Evolutionary conservation across 2,113 vertebrate genomes (phyloP), one percentile per base, ranked within the genome.

Genomic region (Saccopteryx leptura): DNA sequence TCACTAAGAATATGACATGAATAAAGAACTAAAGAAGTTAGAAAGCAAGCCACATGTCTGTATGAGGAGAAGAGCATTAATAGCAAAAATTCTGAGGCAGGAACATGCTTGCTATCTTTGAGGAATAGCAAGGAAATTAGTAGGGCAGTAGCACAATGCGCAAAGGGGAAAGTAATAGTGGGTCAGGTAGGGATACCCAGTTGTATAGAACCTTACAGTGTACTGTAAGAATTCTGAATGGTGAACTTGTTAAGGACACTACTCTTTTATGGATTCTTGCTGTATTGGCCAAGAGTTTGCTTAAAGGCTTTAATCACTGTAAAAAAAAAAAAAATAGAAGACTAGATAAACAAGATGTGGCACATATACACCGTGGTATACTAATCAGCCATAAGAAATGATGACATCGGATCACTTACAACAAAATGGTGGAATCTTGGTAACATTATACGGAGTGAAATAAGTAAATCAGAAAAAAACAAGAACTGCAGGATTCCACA

Each of bases 11-110:
- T 2, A 11, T 46, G 56, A 81, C 9, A 75, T 71, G 52, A 84
- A 78, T 60, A 65, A 97, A 95, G 21, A 91, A 95, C 6, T 78
- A 4, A 85, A 79, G 46, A 66, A 28, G 21, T 72, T 6, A 90
- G 17, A 85, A 65, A 86, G 31, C 24, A 91, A 91, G 50, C 17
- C 58, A 74, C 50, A 0, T 46, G 28, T 46, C 50, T 93, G 21
- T 14, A 46, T 74, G 11, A 17, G 66, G 58, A 19, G 8, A 50
- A 56, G 21, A 74, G 9, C 23, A 74, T 50, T 96, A 72, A 85
- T 71, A 56, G n/a, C 19, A 87, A 91, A 97, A 88, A 56, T 95
- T 31, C 79, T 93, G 48, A 65, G 33, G 54, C 1, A 54, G 33
- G 4, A 75, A 17, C 69, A 81, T 54, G 28, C 17, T 58, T 95